Evolutionary conservation across 2,113 vertebrate species (phyloP).

Genomic region (Stegastes partitus): DNA sequence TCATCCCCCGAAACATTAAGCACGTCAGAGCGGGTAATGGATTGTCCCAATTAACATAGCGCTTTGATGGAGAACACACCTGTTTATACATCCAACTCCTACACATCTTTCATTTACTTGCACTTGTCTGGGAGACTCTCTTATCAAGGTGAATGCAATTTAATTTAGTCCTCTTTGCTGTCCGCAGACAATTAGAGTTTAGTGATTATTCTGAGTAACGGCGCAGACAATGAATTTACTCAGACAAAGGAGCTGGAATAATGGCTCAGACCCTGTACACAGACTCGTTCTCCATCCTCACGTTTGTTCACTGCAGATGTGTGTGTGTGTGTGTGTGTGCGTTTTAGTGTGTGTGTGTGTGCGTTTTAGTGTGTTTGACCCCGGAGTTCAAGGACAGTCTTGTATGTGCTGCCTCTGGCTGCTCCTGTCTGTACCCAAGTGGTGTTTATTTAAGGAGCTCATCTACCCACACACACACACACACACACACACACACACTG

Average conservation of each 20-base stretch:
- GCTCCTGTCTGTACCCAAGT: conserved; percentile 81
- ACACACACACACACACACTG: conserved; percentile 16
- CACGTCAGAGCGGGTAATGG: conserved; percentile 70
- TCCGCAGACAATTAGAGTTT: conserved; percentile 49
- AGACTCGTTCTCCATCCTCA: conserved; percentile 5
- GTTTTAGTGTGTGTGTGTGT: conserved; percentile 28
- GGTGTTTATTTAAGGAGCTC: conserved; percentile 85
- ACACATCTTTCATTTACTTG: conserved; percentile 49
- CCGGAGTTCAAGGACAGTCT: conserved; percentile 83
- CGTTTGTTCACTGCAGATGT: conserved; percentile 26
- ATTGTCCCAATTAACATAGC: conserved; percentile 67
- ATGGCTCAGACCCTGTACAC: conserved; percentile 21
- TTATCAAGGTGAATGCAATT: conserved; percentile 65
- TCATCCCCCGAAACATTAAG: conserved; percentile 73
- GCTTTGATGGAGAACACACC: conserved; percentile 66
- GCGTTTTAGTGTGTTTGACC: conserved; percentile 49
- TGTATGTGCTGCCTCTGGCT: conserved; percentile 81
- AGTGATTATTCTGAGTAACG: conserved; percentile 58
- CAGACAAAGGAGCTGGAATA: conserved; percentile 63
- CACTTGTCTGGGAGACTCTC: conserved; percentile 38
- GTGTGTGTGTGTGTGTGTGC: conserved; percentile 39
- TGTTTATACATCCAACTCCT: conserved; percentile 53
- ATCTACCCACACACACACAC: conserved; percentile 58
- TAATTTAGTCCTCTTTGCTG: conserved; percentile 46
- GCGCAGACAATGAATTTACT: conserved; percentile 36